Evolutionary conservation across 2,888 invertebrate genomes (phyloP), one percentile per base, ranked within the genome.

Genomic region (Choreutis nemorana): DNA sequence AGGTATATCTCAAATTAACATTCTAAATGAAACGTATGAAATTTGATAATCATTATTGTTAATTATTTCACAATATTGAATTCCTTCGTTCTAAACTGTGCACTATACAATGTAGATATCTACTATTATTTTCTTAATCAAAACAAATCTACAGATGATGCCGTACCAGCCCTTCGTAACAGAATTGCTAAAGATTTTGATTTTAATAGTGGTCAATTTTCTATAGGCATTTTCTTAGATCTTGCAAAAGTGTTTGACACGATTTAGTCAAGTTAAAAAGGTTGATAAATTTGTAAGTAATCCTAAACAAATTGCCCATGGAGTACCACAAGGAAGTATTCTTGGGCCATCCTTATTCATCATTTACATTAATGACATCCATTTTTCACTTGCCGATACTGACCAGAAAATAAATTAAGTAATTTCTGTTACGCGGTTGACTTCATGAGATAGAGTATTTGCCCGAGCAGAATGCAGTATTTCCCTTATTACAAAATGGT

Each of bases 131-230:
- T n/a, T n/a, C n/a, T n/a, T n/a, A n/a, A n/a, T n/a, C 12, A 18
- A 1, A 23, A 23, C 4, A 16, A 11, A 5, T 34, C 34, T 2
- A 34, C 34, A 5, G 29, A 31, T n/a, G 29, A 34, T 13, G 31
- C 31, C 2, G 27, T 29, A 3, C 3, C 22, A 8, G n/a, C 4
- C 4, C 9, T 22, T 4, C 3, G 6, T 5, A n/a, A 22, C 9
- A 4, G 4, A 4, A n/a, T 22, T n/a, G 6, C 7, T 9, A n/a
- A 7, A 4, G 5, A 5, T 8, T 22, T 22, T n/a, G 22, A n/a
- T n/a, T n/a, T n/a, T n/a, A n/a, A 22, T n/a, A 22, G 7, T 22
- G 9, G 9, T 22, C 4, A 22, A 4, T n/a, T 4, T n/a, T 22
- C n/a, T 22, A n/a, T 22, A n/a, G 22, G 22, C 5, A n/a, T 22